phyloP scores from a whole-genome alignment of 2,113 vertebrate species.

The Boleophthalmus pectinirostris region DNA sequence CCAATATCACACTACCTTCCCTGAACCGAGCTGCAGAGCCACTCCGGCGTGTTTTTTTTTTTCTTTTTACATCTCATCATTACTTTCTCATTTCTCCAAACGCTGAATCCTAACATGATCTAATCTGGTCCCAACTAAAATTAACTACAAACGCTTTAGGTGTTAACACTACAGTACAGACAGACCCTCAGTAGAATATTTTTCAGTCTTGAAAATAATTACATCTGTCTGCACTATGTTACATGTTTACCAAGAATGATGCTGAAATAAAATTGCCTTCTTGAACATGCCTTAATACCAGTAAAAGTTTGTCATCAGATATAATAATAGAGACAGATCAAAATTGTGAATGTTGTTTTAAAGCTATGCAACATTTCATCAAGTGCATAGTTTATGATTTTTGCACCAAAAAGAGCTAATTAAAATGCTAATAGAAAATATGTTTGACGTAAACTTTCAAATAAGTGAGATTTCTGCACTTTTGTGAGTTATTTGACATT shows the following conservation, averaged over 20 bases:
- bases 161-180: conserved; percentile 2
- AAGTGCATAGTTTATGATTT: too few relatives aligned
- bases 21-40: conserved; percentile 31
- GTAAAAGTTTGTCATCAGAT: conserved; percentile 13
- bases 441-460: too few relatives aligned
- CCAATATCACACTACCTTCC: conserved; percentile 69
- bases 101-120: conserved; percentile 26
- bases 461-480: too few relatives aligned
- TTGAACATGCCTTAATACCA: conserved; percentile 10
- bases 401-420: too few relatives aligned
- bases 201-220: conserved; percentile 33
- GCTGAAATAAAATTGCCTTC: conserved; percentile 20
- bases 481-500: too few relatives aligned
- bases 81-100: conserved; percentile 1
- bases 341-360: too few relatives aligned
- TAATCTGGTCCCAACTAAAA: background rate
- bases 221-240: background rate
- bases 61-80: background rate
- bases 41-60: conserved; percentile 12
- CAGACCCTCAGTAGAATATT: conserved; percentile 42
- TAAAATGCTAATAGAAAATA: too few relatives aligned
- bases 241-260: background rate
- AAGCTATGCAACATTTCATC: too few relatives aligned
- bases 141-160: conserved; percentile 10
- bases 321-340: too few relatives aligned